These are phyloP conservation scores for Hyposmocoma kahamanoa DNA, from an alignment of 1,140 invertebrate species.

Conservation along the genomic window DNA sequence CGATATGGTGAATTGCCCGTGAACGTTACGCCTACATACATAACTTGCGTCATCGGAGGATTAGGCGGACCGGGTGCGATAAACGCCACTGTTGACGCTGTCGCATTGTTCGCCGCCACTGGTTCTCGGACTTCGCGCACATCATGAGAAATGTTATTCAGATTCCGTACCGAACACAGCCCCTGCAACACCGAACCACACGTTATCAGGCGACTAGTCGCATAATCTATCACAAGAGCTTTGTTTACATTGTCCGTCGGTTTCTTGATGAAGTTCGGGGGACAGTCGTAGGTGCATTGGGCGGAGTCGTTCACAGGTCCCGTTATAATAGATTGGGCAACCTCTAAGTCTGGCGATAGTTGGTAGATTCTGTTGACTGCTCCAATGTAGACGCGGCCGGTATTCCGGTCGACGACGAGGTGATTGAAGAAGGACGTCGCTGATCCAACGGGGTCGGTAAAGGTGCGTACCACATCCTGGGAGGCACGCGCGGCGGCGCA, in stretches of 20 bases:
- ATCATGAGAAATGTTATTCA: slow-evolving; percentile 89
- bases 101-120: slow-evolving; percentile 95
- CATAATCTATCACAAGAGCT: slow-evolving; percentile 95
- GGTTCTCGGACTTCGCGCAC: slow-evolving; percentile 87
- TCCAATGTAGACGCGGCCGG: slow-evolving; percentile 93
- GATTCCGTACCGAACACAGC: slow-evolving; percentile 89
- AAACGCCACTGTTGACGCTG: slow-evolving; percentile 96
- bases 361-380: slow-evolving; percentile 96
- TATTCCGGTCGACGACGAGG: slow-evolving; percentile 93
- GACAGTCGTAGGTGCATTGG: slow-evolving; percentile 92
- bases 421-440: slow-evolving; percentile 82
- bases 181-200: slow-evolving; percentile 95
- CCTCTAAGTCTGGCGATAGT: slow-evolving; percentile 88
- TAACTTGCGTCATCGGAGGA: slow-evolving; percentile 91
- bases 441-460: slow-evolving; percentile 76
- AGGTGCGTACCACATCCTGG: slow-evolving; percentile 79
- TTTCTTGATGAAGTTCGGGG: slow-evolving; percentile 79
- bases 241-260: slow-evolving; percentile 96
- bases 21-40: slow-evolving; percentile 97
- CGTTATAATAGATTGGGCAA: slow-evolving; percentile 85
- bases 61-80: slow-evolving; percentile 94
- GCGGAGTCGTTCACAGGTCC: slow-evolving; percentile 93
- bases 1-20: slow-evolving; percentile 94
- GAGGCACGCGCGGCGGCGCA: slow-evolving; percentile 64
- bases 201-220: slow-evolving; percentile 89